These are phyloP conservation scores for Amphilophus citrinellus DNA, from an alignment of 2,113 vertebrate genomes.

Conservation along the genomic window DNA sequence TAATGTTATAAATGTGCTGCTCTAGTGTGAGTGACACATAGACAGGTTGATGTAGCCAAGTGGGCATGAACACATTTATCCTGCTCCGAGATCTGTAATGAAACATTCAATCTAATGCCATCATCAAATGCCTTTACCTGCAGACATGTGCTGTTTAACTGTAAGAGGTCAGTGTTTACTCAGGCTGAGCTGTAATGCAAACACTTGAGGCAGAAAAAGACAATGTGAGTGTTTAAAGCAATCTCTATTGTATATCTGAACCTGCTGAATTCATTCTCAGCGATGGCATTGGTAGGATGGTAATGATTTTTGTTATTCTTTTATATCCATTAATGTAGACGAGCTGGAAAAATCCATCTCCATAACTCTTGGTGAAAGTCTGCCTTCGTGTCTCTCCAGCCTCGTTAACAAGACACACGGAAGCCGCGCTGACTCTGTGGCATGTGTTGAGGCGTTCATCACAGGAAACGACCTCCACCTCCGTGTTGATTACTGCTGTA, in stretches of 20 bases:
- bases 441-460: constrained; percentile 43
- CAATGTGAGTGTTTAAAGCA: not conserved
- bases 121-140: not conserved
- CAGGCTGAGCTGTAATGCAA: not conserved
- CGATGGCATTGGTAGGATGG: not conserved
- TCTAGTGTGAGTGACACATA: not conserved
- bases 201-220: not conserved
- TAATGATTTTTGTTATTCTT: constrained; percentile 36
- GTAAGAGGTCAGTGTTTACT: not conserved
- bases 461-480: constrained; percentile 42
- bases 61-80: not conserved
- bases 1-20: not conserved
- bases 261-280: constrained; percentile 7
- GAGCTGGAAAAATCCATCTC: constrained; percentile 37
- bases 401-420: constrained; percentile 65
- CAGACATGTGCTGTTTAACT: not conserved
- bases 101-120: constrained; percentile 13
- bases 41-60: not conserved
- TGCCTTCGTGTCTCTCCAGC: constrained; percentile 39
- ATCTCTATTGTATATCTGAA: not conserved
- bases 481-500: constrained; percentile 44
- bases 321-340: constrained; percentile 30
- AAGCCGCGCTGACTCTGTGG: constrained; percentile 11
- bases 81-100: constrained; percentile 22
- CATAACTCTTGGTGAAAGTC: constrained; percentile 36